Evolutionary conservation across 1,140 invertebrate genomes (phyloP), one percentile per base, ranked within the genome.

Genomic region (Heliconius hewitsoni): DNA sequence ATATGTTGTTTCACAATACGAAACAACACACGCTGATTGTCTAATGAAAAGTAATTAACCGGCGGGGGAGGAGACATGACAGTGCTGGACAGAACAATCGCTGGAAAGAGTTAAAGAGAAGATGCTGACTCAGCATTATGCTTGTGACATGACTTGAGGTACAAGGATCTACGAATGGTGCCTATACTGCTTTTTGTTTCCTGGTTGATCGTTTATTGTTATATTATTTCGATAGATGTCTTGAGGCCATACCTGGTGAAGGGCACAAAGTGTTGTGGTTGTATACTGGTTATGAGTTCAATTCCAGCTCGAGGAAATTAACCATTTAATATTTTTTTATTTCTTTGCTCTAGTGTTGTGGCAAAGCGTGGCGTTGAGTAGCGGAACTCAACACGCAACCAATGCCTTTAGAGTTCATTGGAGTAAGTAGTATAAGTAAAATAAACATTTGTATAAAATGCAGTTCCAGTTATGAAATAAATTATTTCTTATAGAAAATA

Each of bases 21-120:
- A 74, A 82, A 83, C 79, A 81, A 79, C 74, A 76, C 55, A 71
- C 80, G 76, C 72, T 79, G 91, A 94, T 93, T 93, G 91, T 93
- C 88, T 94, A 93, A 94, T 93, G 90, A 94, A 94, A 94, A 94
- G 91, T 94, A 94, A 94, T 94, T 94, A 94, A 93, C 89, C 86
- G 84, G 81, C 81, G 82, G 86, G 80, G 82, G 84, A 60, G 78
- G 83, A 90, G 91, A 91, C 92, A 92, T 88, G 90, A 94, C 93
- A 93, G 92, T 90, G 93, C 87, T 83, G 88, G 86, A 88, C 85
- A 85, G 90, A 94, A 94, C 91, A 93, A 94, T 93, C 90, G 89
- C 79, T 89, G 87, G 87, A 86, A 89, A 89, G 87, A 91, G 88
- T 90, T 93, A 91, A 91, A 93, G 90, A 92, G 87, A 81, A 84